Conservation (phyloP, 2,797 vertebrate genomes). For the Hoplostethus mediterraneus region DNA sequence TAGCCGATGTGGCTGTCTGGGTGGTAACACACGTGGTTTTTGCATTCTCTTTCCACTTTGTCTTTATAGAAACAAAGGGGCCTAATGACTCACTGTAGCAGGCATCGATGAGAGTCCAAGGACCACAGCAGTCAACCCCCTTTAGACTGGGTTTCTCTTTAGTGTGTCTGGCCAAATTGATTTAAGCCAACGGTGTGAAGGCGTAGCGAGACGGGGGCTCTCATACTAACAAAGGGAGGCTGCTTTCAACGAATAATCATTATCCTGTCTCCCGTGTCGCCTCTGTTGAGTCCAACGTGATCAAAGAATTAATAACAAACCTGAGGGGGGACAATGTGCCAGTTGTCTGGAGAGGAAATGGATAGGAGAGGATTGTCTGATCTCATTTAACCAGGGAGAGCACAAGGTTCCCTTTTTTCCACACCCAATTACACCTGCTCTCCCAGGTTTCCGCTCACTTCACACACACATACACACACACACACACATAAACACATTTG, state of each 20-base stretch:
- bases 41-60: constrained; percentile 48
- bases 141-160: constrained; percentile 38
- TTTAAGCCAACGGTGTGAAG: constrained; percentile 16
- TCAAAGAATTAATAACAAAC: constrained; percentile 63
- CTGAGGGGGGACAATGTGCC: constrained; percentile 44
- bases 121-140: constrained; percentile 45
- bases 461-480: constrained; percentile 32
- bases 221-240: constrained; percentile 24
- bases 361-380: constrained; percentile 70
- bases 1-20: constrained; percentile 48
- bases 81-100: constrained; percentile 65
- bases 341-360: constrained; percentile 68
- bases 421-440: constrained; percentile 82
- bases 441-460: constrained; percentile 57
- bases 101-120: constrained; percentile 61
- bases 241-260: constrained; percentile 45
- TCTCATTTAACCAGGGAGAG: constrained; percentile 71
- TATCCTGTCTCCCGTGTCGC: constrained; percentile 48
- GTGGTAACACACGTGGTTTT: constrained; percentile 50
- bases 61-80: constrained; percentile 71
- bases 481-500: constrained; percentile 14
- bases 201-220: neutral
- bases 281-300: constrained; percentile 36
- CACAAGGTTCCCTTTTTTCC: constrained; percentile 58
- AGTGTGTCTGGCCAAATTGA: constrained; percentile 44